These are phyloP conservation scores for Plebejus melissa DNA, from an alignment of 2,888 invertebrate genomes.

Conservation along the genomic window DNA sequence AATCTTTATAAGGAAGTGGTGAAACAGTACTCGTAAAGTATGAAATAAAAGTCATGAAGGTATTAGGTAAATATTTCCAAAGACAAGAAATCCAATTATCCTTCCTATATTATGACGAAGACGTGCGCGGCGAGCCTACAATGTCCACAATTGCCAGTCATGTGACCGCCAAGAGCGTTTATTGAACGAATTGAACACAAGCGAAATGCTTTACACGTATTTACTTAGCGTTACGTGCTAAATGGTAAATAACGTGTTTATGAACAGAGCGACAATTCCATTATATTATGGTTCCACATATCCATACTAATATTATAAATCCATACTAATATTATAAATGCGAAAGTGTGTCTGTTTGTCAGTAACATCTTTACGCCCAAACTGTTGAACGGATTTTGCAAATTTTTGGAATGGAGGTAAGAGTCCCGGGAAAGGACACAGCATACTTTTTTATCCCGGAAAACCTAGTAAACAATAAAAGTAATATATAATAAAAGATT, in stretches of 20 bases:
- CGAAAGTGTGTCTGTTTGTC: not conserved
- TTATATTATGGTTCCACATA: conserved; percentile 3
- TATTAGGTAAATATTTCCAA: not conserved
- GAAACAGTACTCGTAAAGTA: not conserved
- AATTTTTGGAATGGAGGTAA: not conserved
- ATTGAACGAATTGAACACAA: conserved; percentile 37
- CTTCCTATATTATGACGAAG: not conserved
- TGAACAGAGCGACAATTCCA: not conserved
- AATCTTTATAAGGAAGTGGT: no score
- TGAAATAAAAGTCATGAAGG: not conserved
- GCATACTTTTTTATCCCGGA: no score
- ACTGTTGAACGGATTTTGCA: not conserved
- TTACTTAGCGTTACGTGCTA: conserved; percentile 24
- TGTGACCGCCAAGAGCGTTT: conserved; percentile 38
- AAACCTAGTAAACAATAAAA: no score
- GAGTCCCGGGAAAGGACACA: no score
- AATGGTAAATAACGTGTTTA: not conserved
- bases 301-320: not conserved
- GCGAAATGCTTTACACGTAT: conserved; percentile 30
- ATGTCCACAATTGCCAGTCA: conserved; percentile 39
- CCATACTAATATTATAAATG: not conserved
- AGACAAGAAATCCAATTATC: conserved; percentile 6
- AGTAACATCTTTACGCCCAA: not conserved
- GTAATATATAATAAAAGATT: no score
- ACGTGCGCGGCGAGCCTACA: conserved; percentile 35